Percentiles rank a stretch among this genome's conserved stretches.
These are phyloP conservation scores for Charanyca ferruginea DNA, from an alignment of 2,888 invertebrate genomes.

Conservation along the genomic window DNA sequence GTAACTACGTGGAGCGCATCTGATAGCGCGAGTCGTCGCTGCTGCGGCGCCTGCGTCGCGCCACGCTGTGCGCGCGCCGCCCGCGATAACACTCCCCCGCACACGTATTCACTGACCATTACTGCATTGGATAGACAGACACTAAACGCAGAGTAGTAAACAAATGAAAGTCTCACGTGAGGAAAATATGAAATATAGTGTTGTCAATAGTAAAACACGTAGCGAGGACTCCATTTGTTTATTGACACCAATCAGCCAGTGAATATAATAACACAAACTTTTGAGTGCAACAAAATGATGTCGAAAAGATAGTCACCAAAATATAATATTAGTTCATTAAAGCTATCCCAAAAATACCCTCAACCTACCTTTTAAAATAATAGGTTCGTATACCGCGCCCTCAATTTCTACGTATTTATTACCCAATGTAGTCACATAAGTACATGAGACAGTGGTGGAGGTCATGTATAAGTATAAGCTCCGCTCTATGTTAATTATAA, in stretches of 20 bases:
- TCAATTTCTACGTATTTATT: conserved; percentile 51
- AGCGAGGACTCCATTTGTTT: conserved; percentile 37
- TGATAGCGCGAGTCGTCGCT: conserved; percentile 88
- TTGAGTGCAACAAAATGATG: conserved; percentile 33
- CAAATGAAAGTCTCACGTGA: conserved; percentile 34
- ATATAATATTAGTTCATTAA: conserved; percentile 34
- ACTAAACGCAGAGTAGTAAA: conserved; percentile 8
- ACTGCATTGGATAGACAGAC: conserved; percentile 30
- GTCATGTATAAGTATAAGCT: conserved; percentile 35
- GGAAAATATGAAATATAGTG: not conserved
- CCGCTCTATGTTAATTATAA: conserved; percentile 55
- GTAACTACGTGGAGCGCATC: conserved; percentile 93
- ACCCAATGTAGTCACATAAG: conserved; percentile 46
- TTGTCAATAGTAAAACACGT: conserved; percentile 11
- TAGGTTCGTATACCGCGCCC: conserved; percentile 39
- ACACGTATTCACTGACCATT: conserved; percentile 24
- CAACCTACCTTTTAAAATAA: conserved; percentile 43
- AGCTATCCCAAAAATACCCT: conserved; percentile 45
- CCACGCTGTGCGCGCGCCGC: conserved; percentile 81
- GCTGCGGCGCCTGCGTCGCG: conserved; percentile 85
- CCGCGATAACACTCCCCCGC: conserved; percentile 61
- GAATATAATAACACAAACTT: conserved; percentile 41
- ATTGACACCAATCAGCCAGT: conserved; percentile 49
- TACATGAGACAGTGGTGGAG: conserved; percentile 37
- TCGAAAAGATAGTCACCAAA: conserved; percentile 30